A percentile compares a stretch with the other conserved stretches of the same genome.
Conservation (phyloP, 2,888 invertebrate genomes). For the Gerris lacustris region DNA sequence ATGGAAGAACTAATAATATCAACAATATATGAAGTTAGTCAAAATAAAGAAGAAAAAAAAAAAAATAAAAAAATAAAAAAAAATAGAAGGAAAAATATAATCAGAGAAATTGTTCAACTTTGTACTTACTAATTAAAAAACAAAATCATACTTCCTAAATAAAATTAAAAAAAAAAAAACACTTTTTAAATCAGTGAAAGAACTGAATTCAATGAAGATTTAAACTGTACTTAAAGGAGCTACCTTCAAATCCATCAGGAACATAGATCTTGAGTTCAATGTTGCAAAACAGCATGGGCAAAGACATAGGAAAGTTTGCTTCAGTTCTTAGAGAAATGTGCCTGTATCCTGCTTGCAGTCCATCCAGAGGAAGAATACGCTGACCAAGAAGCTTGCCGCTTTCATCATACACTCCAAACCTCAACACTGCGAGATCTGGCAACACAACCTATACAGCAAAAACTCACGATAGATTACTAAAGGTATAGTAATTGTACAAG, state of each 20-base stretch:
- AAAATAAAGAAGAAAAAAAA: too few species aligned
- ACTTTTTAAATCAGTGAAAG: too few species aligned
- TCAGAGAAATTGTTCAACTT: too few species aligned
- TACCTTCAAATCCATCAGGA: constrained; percentile 94
- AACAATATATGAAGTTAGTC: too few species aligned
- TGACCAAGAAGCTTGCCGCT: constrained; percentile 92
- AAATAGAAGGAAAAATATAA: too few species aligned
- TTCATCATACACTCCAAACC: constrained; percentile 98
- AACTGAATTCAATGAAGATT: too few species aligned
- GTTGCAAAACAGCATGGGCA: constrained; percentile 97
- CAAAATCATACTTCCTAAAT: too few species aligned
- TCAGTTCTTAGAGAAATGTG: constrained; percentile 96
- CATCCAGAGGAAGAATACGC: constrained; percentile 92
- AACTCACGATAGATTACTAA: not conserved
- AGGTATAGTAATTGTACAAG: not conserved
- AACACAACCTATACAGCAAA: constrained; percentile 62
- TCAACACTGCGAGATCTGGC: constrained; percentile 90
- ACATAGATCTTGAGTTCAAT: constrained; percentile 99
- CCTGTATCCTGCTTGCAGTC: constrained; percentile 92
- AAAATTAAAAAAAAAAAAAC: too few species aligned
- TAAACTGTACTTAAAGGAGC: not conserved
- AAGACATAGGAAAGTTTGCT: constrained; percentile 96
- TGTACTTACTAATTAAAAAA: too few species aligned
- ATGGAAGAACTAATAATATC: too few species aligned
- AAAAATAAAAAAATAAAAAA: too few species aligned